Conservation (phyloP, 2,888 invertebrate species). For the Macropis europaea region DNA sequence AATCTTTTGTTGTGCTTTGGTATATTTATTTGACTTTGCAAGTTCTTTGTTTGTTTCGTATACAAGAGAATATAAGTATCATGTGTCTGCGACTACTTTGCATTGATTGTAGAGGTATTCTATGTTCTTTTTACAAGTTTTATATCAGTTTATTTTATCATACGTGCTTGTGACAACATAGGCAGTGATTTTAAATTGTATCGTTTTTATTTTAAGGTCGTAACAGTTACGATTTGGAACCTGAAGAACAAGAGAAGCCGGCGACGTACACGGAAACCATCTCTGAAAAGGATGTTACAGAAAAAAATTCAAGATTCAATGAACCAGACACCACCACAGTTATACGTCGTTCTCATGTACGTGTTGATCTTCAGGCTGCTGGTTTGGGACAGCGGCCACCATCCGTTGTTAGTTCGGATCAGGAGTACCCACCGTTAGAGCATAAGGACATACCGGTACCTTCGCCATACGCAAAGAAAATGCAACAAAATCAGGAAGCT, state of each 20-base stretch:
- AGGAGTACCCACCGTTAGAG: conserved; percentile 72
- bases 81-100: conserved; percentile 82
- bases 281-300: conserved; percentile 64
- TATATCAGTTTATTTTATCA: neutral
- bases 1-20: neutral
- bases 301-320: conserved; percentile 70
- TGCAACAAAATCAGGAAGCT: conserved; percentile 61
- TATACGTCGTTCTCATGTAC: conserved; percentile 80
- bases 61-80: conserved; percentile 64
- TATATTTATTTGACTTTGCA: neutral
- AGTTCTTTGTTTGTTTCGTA: conserved; percentile 1
- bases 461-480: conserved; percentile 68
- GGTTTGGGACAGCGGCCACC: conserved; percentile 84
- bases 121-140: neutral
- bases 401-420: conserved; percentile 84
- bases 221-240: conserved; percentile 76
- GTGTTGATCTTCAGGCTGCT: conserved; percentile 84
- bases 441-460: conserved; percentile 73
- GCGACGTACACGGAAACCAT: conserved; percentile 68
- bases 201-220: conserved; percentile 66
- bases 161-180: neutral
- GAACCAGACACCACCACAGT: conserved; percentile 76
- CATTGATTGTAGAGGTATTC: conserved; percentile 82
- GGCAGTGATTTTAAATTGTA: neutral
- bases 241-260: conserved; percentile 70